Percentiles rank a stretch among this genome's conserved stretches.
These are phyloP conservation scores for Colaptes auratus DNA, from an alignment of 2,113 vertebrate genomes.

Conservation along the genomic window DNA sequence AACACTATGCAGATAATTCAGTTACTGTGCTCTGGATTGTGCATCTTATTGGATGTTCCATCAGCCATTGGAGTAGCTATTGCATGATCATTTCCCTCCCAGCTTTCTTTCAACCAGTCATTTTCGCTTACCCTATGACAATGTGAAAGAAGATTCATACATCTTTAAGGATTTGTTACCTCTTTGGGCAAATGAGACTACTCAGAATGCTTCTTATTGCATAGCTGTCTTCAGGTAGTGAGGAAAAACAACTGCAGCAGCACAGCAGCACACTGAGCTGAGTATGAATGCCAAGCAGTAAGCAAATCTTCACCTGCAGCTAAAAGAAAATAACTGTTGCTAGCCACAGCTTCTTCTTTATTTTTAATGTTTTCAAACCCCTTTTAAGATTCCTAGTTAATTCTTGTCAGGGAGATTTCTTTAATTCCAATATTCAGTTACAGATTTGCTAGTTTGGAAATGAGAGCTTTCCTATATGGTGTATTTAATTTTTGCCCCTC, in stretches of 20 bases:
- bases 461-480: not conserved
- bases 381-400: not conserved
- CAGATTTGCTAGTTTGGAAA: not conserved
- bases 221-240: not conserved
- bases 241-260: not conserved
- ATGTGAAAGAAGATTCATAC: not conserved
- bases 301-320: not conserved
- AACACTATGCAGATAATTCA: not conserved
- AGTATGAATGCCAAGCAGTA: not conserved
- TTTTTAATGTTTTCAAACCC: slow-evolving; percentile 4
- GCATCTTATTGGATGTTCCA: not conserved
- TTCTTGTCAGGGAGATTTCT: slow-evolving; percentile 14
- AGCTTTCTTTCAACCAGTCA: not conserved
- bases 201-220: not conserved
- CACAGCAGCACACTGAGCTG: not conserved
- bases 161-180: not conserved
- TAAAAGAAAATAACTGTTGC: slow-evolving; percentile 19
- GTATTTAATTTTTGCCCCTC: not conserved
- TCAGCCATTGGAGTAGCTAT: not conserved
- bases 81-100: not conserved
- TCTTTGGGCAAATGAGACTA: not conserved
- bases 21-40: not conserved
- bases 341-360: slow-evolving; percentile 14
- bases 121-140: not conserved
- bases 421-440: not conserved